These are phyloP conservation scores for Brachystomella parvula DNA, from an alignment of 1,140 invertebrate species.

Conservation along the genomic window DNA sequence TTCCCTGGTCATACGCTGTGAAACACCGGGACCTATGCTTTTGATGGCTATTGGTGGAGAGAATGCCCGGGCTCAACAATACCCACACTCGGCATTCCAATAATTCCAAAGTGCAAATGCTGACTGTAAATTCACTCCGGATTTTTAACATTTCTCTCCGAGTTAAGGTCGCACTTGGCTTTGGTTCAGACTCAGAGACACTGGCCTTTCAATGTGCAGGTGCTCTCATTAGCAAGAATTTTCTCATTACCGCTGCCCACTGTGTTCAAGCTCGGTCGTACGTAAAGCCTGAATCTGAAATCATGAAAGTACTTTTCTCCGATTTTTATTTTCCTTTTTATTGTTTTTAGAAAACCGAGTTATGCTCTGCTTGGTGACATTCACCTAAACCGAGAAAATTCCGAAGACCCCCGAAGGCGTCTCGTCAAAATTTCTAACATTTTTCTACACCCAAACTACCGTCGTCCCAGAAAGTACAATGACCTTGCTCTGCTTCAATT, in stretches of 20 bases:
- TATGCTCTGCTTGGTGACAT: constrained; percentile 21
- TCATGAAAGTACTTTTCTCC: not conserved
- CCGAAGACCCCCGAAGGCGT: not conserved
- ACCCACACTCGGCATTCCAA: constrained; percentile 15
- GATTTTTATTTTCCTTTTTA: not conserved
- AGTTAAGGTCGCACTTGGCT: constrained; percentile 17
- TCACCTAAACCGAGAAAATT: not conserved
- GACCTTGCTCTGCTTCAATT: constrained; percentile 55
- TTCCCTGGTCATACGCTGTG: too few species aligned
- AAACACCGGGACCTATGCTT: too few species aligned
- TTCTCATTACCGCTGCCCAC: constrained; percentile 50
- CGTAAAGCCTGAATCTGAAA: not conserved
- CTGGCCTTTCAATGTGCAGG: constrained; percentile 18
- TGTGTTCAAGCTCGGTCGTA: constrained; percentile 41
- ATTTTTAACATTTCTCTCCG: not conserved
- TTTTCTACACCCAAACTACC: constrained; percentile 46
- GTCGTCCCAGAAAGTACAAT: constrained; percentile 48
- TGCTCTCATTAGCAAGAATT: constrained; percentile 48
- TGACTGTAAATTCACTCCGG: too few species aligned
- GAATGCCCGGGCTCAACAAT: constrained; percentile 15
- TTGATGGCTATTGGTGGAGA: constrained; percentile 9
- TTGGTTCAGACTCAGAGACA: not conserved
- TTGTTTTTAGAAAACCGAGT: constrained; percentile 12
- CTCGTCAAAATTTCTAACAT: constrained; percentile 14
- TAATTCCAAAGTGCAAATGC: not conserved